Evolutionary conservation across 2,888 invertebrate species (phyloP), one percentile per base, ranked within the genome.

Genomic region (Baronia brevicornis): DNA sequence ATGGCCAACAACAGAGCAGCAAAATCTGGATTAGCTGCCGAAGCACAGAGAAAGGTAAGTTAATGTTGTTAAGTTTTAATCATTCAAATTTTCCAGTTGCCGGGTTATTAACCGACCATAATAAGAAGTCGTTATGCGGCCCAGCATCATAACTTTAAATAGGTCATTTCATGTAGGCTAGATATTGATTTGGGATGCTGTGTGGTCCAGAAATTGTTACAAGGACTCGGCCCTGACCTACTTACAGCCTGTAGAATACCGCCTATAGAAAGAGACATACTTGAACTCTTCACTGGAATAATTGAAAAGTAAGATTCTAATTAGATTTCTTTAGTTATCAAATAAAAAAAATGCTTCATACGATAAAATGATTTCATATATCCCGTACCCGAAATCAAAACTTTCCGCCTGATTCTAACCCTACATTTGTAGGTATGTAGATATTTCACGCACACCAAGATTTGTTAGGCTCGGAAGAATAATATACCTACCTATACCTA

Each of bases 21-120:
- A 39, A 95, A 95, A 78, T 94, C 94, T 63, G 97, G 97, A 90
- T 95, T 96, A 86, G 97, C 96, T 54, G 96, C 96, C 37, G 97
- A 97, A 77, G 95, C 96, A 31, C 96, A 97, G 82, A 89, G 93
- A 70, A 97, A 96, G 91, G 97, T 97, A 79, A 89, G 88, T 51
- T 10, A 5, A 8, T 17, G 14, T 27, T 22, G 11, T 45, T 18
- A 14, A 11, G 30, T 22, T 25, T 41, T 39, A 42, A 37, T 37
- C 45, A 41, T 38, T 32, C 24, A 28, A 33, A 41, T 39, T 41
- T 43, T 50, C 39, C 25, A 41, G 41, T 39, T 31, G 48, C 51
- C 49, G 46, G 46, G 39, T 33, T 50, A 50, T 51, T 44, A 57
- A 13, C 48, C 60, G 54, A 44, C 57, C 28, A 35, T 38, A 40